Evolutionary conservation across 2,797 vertebrate genomes (phyloP), one percentile per base, ranked within the genome.

Genomic region (Periophthalmus magnuspinnatus): DNA sequence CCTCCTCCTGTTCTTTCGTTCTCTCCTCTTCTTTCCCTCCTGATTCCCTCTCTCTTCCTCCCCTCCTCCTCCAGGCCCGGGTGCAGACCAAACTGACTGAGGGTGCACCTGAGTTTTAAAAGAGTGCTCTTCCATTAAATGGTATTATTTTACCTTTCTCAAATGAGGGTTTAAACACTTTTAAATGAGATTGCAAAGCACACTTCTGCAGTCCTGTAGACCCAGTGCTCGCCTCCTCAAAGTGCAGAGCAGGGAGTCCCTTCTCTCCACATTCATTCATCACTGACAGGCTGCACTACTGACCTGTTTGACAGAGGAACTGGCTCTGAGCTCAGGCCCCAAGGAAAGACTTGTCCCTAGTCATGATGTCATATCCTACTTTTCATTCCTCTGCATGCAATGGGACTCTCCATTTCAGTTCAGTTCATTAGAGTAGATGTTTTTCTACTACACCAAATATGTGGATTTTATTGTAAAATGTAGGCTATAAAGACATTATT

Each of bases 321-420:
- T 52, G 2, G 0, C 56, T 70, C 48, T 28, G 65, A 69, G 47
- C 76, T 55, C 71, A 60, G 32, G 67, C 61, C 75, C 77, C 45
- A 73, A 82, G 76, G 68, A 81, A 68, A 66, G 61, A 74, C 58
- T 72, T 74, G 76, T 81, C 74, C 83, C 86, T 83, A 76, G 76
- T 76, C 67, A 79, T 76, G 72, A 84, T 87, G 83, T 90, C 36
- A 89, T 82, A 86, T 91, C 89, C 89, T 90, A 77, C 79, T 77
- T 90, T 85, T 77, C 28, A 75, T 75, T 82, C 81, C 61, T 75
- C 71, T 34, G 54, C 64, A 78, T 36, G 7, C 70, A 75, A 72
- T 54, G 22, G 70, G 65, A 4, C 70, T 60, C 28, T 28, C 28
- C 28, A 28, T 50, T 62, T 41, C n/a, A 63, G 34, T 16, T 21